Evolutionary conservation across 30 jellyfish, hydroid and myxozoan genomes (phyloP).

Genomic region (Aurelia sp.): DNA sequence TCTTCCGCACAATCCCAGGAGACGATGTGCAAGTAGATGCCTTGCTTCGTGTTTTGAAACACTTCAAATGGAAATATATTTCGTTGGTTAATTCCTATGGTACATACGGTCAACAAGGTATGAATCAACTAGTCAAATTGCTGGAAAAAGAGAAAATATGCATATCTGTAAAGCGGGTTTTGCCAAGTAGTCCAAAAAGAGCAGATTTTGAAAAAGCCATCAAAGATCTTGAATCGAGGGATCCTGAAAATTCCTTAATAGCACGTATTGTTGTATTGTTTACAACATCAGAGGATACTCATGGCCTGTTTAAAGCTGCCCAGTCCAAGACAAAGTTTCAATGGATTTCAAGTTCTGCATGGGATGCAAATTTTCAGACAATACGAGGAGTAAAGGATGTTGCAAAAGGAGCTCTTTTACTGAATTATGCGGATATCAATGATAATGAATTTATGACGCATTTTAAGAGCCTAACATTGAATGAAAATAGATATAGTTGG

Average conservation of each 20-base stretch:
- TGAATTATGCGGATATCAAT: constrained; percentile 11
- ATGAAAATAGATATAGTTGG: constrained; percentile 38
- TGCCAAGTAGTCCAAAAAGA: constrained; percentile 13
- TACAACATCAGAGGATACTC: constrained; percentile 44
- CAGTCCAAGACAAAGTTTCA: background rate
- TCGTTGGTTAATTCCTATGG: constrained; percentile 37
- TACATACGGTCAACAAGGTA: constrained; percentile 49
- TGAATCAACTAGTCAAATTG: background rate
- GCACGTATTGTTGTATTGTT: constrained; percentile 30
- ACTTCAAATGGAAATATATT: constrained; percentile 58
- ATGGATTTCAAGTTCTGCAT: background rate
- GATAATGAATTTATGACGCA: background rate
- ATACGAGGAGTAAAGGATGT: background rate
- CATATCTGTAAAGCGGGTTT: constrained; percentile 9
- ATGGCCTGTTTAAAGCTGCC: constrained; percentile 41
- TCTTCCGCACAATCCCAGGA: constrained; percentile 58
- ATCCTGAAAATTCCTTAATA: background rate
- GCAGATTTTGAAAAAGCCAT: constrained; percentile 14
- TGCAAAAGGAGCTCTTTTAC: constrained; percentile 61
- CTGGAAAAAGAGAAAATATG: constrained; percentile 2
- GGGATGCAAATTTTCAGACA: background rate
- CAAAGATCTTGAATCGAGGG: background rate
- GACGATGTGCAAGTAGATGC: constrained; percentile 21
- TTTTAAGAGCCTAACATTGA: constrained; percentile 36
- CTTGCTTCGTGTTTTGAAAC: constrained; percentile 14